Evolutionary conservation across 1,140 invertebrate genomes (phyloP), one percentile per base, ranked within the genome.

Genomic region (Leptinotarsa undecemlineata): DNA sequence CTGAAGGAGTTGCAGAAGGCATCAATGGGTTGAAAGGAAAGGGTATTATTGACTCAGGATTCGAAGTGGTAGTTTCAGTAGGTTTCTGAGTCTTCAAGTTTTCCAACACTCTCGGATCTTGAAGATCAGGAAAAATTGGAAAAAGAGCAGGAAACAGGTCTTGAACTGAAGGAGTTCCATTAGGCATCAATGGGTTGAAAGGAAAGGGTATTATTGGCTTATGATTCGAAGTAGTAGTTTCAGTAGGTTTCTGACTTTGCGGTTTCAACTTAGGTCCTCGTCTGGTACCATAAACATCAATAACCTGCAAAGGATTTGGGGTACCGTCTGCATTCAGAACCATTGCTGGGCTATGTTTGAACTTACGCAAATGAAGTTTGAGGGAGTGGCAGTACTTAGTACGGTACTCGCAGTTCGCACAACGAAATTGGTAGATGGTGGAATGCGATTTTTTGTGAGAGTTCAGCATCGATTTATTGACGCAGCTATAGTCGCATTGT

Each of bases 401-500:
- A 3, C 94, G 96, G 83, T 99, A 99, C n/a, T 90, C 92, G 84
- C 98, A 99, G 82, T 98, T 93, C 0, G 91, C 88, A 84, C 98
- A 99, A 26, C 95, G 89, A 84, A 98, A 99, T 81, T 98, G 98
- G 82, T 99, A 99, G 0, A 99, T 87, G 76, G 95, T 97, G 0
- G 96, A 98, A 85, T 99, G 98, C 0, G 96, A 98, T 84, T 99
- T 99, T 80, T 98, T 90, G 82, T 99, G 98, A 0, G 96, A 98
- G 84, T 98, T 99, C 15, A 99, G 88, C 98, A 99, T 99, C 0
- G 97, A 99, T 84, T 99, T 99, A 86, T 99, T 99, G 3, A 99
- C 97, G 83, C 98, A 99, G 0, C 91, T 90, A 82, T 98, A 99
- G 15, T 90, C 89, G 85, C 96, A 98, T 80, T 97, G 93, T 68